Evolutionary conservation across 2,797 vertebrate genomes (phyloP), one percentile per base, ranked within the genome.

Genomic region (Phoeniculus purpureus): DNA sequence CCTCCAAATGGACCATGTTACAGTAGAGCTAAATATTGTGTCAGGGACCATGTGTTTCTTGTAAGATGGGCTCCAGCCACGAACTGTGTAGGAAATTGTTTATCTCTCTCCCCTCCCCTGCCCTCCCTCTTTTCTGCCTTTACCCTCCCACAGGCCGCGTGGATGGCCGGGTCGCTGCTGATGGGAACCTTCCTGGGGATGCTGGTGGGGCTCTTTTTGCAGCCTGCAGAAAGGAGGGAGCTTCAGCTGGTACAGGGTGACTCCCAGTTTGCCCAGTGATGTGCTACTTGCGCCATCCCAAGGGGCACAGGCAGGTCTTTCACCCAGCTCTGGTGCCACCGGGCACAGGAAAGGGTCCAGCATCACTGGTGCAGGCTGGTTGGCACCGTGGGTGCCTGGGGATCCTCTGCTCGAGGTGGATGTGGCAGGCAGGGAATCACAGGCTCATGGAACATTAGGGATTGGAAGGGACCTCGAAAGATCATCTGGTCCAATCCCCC

Each of bases 41-140:
- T 97, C 96, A 97, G 95, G 86, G 87, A 97, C 93, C 97, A 97
- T 97, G 96, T 97, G 97, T 97, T 97, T 97, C 96, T 97, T 96
- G 97, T 97, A 97, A 97, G 91, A 89, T n/a, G 21, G 88, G 93
- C 91, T 93, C 2, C 54, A 94, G 94, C 95, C 92, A 94, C 80
- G 45, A 91, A 91, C 89, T 90, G 85, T 87, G 91, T 94, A 95
- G 92, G 94, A 95, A 95, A 96, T 82, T 85, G 94, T 97, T 96
- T 96, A 96, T 96, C 90, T 96, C 96, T 92, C 88, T 68, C 61
- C 55, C n/a, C 50, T 27, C 59, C 37, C 37, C 37, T 37, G 37
- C 37, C n/a, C 81, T 89, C 73, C 59, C 71, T 81, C 61, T 43
- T 89, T 67, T 29, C 45, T 88, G 88, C 86, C 88, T 94, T 79